Percentiles rank a stretch among this genome's conserved stretches.
Conservation (phyloP, 35 echinoderm and acorn worm genomes). For the Ophiothrix spiculata region DNA sequence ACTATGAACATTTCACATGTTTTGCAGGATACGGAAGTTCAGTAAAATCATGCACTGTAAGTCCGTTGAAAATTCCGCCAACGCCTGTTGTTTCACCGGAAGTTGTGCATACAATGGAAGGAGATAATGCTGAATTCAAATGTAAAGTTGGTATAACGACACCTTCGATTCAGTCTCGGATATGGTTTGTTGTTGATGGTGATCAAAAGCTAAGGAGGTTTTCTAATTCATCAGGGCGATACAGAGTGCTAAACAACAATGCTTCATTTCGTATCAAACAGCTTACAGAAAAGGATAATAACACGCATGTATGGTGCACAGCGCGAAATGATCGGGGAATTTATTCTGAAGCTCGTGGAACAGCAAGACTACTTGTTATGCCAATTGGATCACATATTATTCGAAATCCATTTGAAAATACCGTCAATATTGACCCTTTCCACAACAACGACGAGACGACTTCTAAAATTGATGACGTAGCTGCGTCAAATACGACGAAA, state of each 20-base stretch:
- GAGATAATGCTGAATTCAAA: neutral
- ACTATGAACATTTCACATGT: neutral
- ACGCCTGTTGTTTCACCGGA: neutral
- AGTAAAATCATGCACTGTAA: neutral
- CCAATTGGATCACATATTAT: neutral
- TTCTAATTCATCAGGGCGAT: neutral
- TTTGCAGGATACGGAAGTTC: neutral
- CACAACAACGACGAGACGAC: neutral
- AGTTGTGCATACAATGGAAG: neutral
- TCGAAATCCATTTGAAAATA: neutral
- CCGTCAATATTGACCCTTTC: neutral
- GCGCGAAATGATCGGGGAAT: neutral
- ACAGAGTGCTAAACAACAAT: neutral
- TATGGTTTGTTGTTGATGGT: conserved; percentile 4
- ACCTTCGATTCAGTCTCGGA: neutral
- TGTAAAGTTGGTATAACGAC: neutral
- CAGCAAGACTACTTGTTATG: neutral
- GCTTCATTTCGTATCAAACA: neutral
- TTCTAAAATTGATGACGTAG: neutral
- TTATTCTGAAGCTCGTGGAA: neutral
- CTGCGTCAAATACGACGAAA: neutral
- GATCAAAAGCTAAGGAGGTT: neutral
- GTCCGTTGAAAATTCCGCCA: neutral
- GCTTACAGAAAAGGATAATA: neutral
- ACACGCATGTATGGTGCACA: neutral